These are phyloP conservation scores for Cephalopholis sonnerati DNA, from an alignment of 2,113 vertebrate species.

Conservation along the genomic window DNA sequence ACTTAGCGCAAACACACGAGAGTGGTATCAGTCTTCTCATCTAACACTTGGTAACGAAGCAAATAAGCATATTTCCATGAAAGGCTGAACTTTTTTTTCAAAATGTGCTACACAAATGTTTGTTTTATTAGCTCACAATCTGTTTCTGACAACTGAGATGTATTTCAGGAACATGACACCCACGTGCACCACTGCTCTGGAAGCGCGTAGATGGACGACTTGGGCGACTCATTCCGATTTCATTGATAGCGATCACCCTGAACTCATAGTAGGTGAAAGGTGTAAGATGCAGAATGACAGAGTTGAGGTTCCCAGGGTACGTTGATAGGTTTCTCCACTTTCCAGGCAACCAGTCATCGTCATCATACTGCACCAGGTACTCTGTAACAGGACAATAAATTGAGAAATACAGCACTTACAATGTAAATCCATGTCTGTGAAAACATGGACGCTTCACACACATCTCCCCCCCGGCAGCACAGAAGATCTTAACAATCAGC, in stretches of 20 bases:
- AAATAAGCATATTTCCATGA: background rate
- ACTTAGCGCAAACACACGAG: too few species aligned
- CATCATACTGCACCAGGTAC: slow-evolving; percentile 94
- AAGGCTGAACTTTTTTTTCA: background rate
- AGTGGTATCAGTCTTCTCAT: too few species aligned
- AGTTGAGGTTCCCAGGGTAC: slow-evolving; percentile 92
- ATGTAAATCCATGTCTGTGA: too few species aligned
- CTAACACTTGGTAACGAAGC: too few species aligned
- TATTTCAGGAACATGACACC: slow-evolving; percentile 65
- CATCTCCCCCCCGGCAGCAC: too few species aligned
- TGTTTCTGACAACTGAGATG: background rate
- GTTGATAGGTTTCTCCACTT: slow-evolving; percentile 93
- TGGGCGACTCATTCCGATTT: slow-evolving; percentile 92
- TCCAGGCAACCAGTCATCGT: slow-evolving; percentile 90
- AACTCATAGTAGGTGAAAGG: slow-evolving; percentile 97
- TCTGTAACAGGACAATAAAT: slow-evolving; percentile 78
- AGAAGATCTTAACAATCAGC: too few species aligned
- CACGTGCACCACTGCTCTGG: slow-evolving; percentile 94
- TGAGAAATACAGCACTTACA: background rate
- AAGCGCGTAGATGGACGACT: slow-evolving; percentile 91
- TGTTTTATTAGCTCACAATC: background rate
- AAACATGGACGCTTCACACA: too few species aligned
- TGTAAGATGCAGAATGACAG: slow-evolving; percentile 89
- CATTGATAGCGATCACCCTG: slow-evolving; percentile 92
- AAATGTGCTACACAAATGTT: background rate